Conservation (phyloP, 2,888 invertebrate genomes). For the Ditula angustiorana region DNA sequence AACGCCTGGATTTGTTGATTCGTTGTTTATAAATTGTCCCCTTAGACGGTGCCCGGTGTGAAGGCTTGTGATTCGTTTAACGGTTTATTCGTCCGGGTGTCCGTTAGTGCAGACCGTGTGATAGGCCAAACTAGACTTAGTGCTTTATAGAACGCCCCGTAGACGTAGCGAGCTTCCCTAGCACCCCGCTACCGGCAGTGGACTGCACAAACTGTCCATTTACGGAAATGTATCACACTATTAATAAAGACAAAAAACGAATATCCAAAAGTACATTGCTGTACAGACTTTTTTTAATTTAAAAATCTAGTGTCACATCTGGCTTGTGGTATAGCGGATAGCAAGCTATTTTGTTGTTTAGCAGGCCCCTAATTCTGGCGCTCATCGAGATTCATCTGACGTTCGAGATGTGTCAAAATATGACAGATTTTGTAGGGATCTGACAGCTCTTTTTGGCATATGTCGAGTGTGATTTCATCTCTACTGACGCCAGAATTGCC, state of each 20-base stretch:
- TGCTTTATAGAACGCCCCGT: slow-evolving; percentile 47
- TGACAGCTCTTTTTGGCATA: no score
- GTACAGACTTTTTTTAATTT: slow-evolving; percentile 47
- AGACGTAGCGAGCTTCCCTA: slow-evolving; percentile 1
- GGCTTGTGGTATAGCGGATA: slow-evolving; percentile 14
- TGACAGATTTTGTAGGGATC: no score
- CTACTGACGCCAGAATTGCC: no score
- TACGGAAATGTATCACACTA: slow-evolving; percentile 50
- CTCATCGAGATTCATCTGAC: no score
- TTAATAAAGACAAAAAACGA: slow-evolving; percentile 38
- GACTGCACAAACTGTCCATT: slow-evolving; percentile 41
- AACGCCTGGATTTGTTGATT: background rate
- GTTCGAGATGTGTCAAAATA: no score
- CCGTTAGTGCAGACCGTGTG: slow-evolving; percentile 34
- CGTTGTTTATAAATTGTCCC: background rate
- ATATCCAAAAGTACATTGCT: slow-evolving; percentile 51
- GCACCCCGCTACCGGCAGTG: slow-evolving; percentile 47
- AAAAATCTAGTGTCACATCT: slow-evolving; percentile 41
- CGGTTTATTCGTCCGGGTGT: background rate
- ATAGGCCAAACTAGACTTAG: slow-evolving; percentile 67
- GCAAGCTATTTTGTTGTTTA: no score
- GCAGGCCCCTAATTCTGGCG: no score
- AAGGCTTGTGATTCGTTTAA: slow-evolving; percentile 28
- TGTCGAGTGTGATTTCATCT: no score
- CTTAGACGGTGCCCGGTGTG: background rate